Evolutionary conservation across 2,113 vertebrate species (phyloP).

Genomic region (Platanista minor): DNA sequence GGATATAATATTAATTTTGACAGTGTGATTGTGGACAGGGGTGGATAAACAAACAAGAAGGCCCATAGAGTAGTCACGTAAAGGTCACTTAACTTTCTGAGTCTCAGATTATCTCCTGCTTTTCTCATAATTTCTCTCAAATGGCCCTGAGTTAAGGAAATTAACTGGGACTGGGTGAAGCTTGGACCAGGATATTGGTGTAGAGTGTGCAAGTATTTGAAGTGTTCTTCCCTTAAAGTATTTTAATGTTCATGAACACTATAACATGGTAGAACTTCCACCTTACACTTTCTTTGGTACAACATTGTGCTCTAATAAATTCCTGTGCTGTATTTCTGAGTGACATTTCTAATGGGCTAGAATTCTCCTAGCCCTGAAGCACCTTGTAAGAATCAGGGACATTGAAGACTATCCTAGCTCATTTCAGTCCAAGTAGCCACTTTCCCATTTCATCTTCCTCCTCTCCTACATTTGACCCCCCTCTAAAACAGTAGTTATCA

Average conservation of each 20-base stretch:
- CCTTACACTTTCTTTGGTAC: neutral
- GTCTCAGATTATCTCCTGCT: neutral
- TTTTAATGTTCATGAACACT: neutral
- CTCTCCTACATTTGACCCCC: neutral
- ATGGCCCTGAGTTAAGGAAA: neutral
- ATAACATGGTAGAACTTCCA: neutral
- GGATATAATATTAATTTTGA: neutral
- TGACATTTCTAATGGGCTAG: neutral
- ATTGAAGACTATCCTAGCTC: neutral
- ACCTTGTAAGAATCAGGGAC: neutral
- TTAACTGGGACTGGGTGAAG: neutral
- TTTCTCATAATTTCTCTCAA: neutral
- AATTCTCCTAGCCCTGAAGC: neutral
- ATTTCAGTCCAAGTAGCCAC: neutral
- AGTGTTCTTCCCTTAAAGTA: constrained; percentile 4
- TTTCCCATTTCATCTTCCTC: neutral
- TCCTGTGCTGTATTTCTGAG: neutral
- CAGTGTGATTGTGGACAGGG: neutral
- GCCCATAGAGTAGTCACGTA: neutral
- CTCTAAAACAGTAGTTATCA: neutral
- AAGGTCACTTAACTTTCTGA: neutral
- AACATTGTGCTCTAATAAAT: neutral
- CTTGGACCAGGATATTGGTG: neutral
- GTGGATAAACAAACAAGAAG: neutral
- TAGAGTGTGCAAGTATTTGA: neutral